Base-by-base conservation (phyloP, 1,140 invertebrate genomes). In the Cryptotermes secundus region DNA sequence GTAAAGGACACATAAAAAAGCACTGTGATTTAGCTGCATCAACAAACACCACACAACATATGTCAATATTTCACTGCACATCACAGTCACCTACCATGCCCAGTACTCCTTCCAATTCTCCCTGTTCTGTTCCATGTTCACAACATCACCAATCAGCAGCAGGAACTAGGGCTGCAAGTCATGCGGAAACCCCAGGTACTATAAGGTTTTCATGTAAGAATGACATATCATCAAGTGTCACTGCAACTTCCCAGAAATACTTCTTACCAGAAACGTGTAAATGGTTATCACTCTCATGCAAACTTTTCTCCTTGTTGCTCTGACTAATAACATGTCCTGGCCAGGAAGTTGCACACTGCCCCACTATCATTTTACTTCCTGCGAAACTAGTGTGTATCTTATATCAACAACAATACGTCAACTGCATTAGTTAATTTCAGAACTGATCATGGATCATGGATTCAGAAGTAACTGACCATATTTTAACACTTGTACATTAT, bases 141-240 rank as follows among this genome's bases (percentile, higher is more conserved):
- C 45, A 72, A 31, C 59, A 72, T 4, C 59, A 72, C 59, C 26
- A n/a, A 72, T 31, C 59, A 9, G 59, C 59, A 72, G 4, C 59
- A 72, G 59, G 59, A 72, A 72, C 59, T 72, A 16, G 59, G 26
- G 14, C 59, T 72, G 1, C 26, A 16, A 72, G 59, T 72, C 59
- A 72, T 72, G 31, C 14, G 59, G 59, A 72, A 72, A 72, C 26
- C 59, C 59, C 59, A 31, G 59, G 26, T 9, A 72, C 26, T n/a
- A 72, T 6, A 31, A 72, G 45, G n/a, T n/a, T 72, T n/a, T 26
- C 26, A 14, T 72, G 59, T 26, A 72, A 72, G 59, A n/a, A 72
- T 72, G 59, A 72, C 59, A 72, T n/a, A 72, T 72, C 59, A 72
- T n/a, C 59, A 72, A 26, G 59, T 72, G 45, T 49, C 14, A 72